Base-by-base conservation (phyloP, 1,140 invertebrate species). In the Caerostris darwini region DNA sequence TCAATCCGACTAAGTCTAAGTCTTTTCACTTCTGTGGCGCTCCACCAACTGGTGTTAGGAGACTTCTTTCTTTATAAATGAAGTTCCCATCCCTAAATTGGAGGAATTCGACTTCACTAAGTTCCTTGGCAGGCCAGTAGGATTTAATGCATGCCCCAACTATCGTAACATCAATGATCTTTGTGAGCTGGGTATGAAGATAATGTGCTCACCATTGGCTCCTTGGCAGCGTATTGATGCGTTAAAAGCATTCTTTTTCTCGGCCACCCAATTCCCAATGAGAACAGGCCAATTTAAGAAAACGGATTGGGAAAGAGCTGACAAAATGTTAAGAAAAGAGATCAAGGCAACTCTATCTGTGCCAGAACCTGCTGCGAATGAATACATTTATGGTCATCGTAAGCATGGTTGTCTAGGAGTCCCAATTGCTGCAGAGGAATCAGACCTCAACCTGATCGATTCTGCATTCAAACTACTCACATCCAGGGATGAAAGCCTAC, bases 361-460 rank as follows among this genome's bases (percentile, higher is more conserved):
- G 5, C 56, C 56, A 5, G 56, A 57, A 12, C 5, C 19, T 5
- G 87, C 87, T 5, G 53, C 87, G 6, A 69, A 64, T 19, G 87
- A 67, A 5, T 89, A 67, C n/a, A 7, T 89, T 14, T 67, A 89
- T 89, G 87, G n/a, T n/a, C n/a, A n/a, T n/a, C n/a, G n/a, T n/a
- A n/a, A n/a, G n/a, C n/a, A n/a, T n/a, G n/a, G n/a, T n/a, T n/a
- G n/a, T n/a, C n/a, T n/a, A n/a, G n/a, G n/a, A n/a, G n/a, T n/a
- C n/a, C n/a, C n/a, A n/a, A 10, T n/a, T 5, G 7, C 34, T 53
- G 12, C n/a, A 4, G 61, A 64, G 34, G 87, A 89, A 5, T 53
- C n/a, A n/a, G n/a, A n/a, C n/a, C n/a, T n/a, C n/a, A n/a, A n/a
- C n/a, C n/a, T n/a, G n/a, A n/a, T n/a, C n/a, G n/a, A n/a, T n/a